Base-by-base conservation (phyloP, 2,888 invertebrate species). In the Philereme vetulata region DNA sequence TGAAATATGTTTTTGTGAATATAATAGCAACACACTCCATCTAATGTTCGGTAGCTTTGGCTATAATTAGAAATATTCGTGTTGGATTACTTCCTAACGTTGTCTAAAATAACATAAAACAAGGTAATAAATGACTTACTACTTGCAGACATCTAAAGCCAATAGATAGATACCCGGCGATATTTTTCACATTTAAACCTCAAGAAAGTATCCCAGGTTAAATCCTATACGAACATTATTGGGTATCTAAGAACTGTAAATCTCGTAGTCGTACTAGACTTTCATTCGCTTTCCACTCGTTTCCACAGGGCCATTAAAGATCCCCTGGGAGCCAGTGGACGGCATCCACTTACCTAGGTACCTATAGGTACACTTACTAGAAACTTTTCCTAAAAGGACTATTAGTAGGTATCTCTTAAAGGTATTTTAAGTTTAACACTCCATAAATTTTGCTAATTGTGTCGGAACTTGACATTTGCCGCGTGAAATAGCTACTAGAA, bases 251-350 rank as follows among this genome's bases (percentile, higher is more conserved):
- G 72, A 73, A 74, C 75, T 78, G 78, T 89, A 88, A 90, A 89
- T 90, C 85, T 86, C 80, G 76, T 76, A 77, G 81, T 74, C 77
- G 81, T 75, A 71, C 78, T 79, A 81, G 78, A 81, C 78, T 81
- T 82, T 77, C 77, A 68, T 80, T 84, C 81, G 82, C 86, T 88
- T 84, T 83, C 76, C 76, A 80, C 78, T 77, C 80, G 82, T 82
- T 83, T 84, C 81, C 82, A 77, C 84, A 78, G 77, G 80, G 76
- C 85, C 85, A 84, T 87, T 88, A 88, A 76, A 67, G 79, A 74
- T 78, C 89, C 82, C 89, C 44, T 62, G 84, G 81, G 88, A 65
- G 78, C 73, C 68, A 67, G 72, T 72, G 72, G 73, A 74, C 81
- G 80, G 78, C 77, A 75, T 78, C 77, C 79, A 81, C 81, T 81